These are phyloP conservation scores for Atta colombica DNA, from an alignment of 1,140 invertebrate species.

Conservation along the genomic window DNA sequence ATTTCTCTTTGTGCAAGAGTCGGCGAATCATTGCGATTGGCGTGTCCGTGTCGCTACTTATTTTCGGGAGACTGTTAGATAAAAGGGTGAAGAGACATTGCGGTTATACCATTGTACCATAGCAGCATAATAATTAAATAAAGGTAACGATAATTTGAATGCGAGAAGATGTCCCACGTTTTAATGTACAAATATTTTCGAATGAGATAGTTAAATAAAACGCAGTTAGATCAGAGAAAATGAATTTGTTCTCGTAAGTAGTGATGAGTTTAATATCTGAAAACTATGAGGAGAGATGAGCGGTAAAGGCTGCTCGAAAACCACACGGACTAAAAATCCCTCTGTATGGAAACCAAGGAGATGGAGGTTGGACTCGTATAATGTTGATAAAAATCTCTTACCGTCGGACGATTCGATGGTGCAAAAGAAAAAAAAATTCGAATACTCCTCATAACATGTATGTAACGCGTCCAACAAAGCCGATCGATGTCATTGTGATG, in stretches of 20 bases:
- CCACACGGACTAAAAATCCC: slow-evolving; percentile 71
- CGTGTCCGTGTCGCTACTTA: slow-evolving; percentile 70
- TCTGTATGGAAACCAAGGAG: slow-evolving; percentile 72
- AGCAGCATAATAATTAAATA: slow-evolving; percentile 83
- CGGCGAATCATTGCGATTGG: slow-evolving; percentile 66
- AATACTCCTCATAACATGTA: slow-evolving; percentile 27
- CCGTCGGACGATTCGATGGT: slow-evolving; percentile 37
- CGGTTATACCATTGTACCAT: slow-evolving; percentile 84
- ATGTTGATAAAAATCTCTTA: slow-evolving; percentile 45
- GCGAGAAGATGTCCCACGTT: slow-evolving; percentile 83
- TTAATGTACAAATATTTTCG: slow-evolving; percentile 87
- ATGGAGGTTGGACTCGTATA: slow-evolving; percentile 68
- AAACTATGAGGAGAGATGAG: slow-evolving; percentile 65
- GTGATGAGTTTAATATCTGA: slow-evolving; percentile 73
- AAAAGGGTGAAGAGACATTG: slow-evolving; percentile 82
- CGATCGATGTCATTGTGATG: slow-evolving; percentile 51
- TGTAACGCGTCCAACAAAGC: slow-evolving; percentile 53
- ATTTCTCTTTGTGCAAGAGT: slow-evolving; percentile 57
- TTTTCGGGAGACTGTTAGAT: slow-evolving; percentile 74
- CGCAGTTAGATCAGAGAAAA: slow-evolving; percentile 81
- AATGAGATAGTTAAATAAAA: slow-evolving; percentile 85
- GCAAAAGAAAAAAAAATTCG: slow-evolving; percentile 35
- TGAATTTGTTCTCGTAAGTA: slow-evolving; percentile 76
- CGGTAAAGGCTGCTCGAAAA: slow-evolving; percentile 56
- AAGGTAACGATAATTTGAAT: slow-evolving; percentile 84